Base-by-base conservation (phyloP, 2,888 invertebrate species). In the Steromphala cineraria region DNA sequence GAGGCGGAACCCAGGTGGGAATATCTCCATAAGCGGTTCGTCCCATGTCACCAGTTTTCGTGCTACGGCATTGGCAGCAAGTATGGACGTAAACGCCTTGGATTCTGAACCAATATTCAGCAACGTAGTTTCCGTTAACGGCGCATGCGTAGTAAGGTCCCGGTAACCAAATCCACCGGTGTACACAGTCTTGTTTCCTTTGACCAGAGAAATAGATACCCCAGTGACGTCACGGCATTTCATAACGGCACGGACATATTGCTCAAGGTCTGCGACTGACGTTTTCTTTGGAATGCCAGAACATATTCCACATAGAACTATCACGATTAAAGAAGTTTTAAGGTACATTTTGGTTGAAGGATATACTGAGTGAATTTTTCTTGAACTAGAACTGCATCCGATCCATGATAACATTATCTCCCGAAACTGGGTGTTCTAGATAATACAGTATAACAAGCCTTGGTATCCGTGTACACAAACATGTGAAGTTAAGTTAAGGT, bases 61-160 rank as follows among this genome's bases (percentile, higher is more conserved):
- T 3, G 62, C 71, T 8, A 80, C 80, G 15, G 80, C 80, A 24
- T 76, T 52, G 13, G 80, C 80, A 0, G 80, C 80, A 17, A 80
- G 52, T 17, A 76, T 76, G 8, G 80, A 36, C 7, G 76, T 80
- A 46, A 80, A 80, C 19, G 80, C 75, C 46, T 80, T 80, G 0
- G 76, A 31, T n/a, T 55, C 53, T 1, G 80, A 80, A 17, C 80
- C 80, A 5, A 80, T 55, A 31, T 74, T 75, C n/a, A 80, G 71
- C 21, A 79, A 15, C 7, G 79, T 71, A 19, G 62, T 67, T 7
- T 53, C 36, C 36, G 67, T 67, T 21, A 79, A 36, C 31, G 53
- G 79, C 15, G 40, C 53, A 5, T 71, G 28, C 13, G 36, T 71
- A 21, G 62, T 67, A 17, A 67, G 52, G 17, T 62, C 62, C 71